Evolutionary conservation across 1,140 invertebrate species (phyloP), one percentile per base, ranked within the genome.

Genomic region (Agrilus planipennis): DNA sequence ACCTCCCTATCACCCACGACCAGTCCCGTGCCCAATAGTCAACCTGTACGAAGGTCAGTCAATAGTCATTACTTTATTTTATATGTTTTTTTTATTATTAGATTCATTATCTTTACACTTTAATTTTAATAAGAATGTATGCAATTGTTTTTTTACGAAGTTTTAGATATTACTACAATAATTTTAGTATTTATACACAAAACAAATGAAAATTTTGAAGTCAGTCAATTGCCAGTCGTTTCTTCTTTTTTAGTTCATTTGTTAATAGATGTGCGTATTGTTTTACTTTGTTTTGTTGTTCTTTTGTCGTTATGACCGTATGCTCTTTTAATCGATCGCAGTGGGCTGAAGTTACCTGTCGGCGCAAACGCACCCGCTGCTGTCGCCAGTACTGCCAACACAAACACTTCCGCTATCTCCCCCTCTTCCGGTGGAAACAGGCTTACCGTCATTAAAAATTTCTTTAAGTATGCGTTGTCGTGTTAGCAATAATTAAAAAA

Each of bases 371-470:
- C 50, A 12, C 46, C 42, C 21, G 43, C 36, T 16, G 39, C 46
- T 37, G 47, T 53, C 17, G 70, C 72, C 50, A 67, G 72, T 16
- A 41, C 46, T 37, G 47, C 53, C 17, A 70, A 72, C 50, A 67
- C 72, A 34, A 64, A 70, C 42, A 62, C 67, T 45, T 61, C 66
- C 9, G 69, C 73, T 18, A 72, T 70, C 39, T 70, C 74, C 39
- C 70, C 73, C 39, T 70, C 74, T 40, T 69, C 73, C 37, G 67
- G 71, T 47, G 70, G 69, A 50, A 81, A 75, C 60, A 84, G 83
- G 65, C 76, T 86, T 61, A 84, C 84, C 73, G 86, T 89, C 70
- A 87, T 91, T 76, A 91, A 89, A 73, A 89, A 87, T 75, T 89
- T 89, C 75, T 89, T 90, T 81, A 91, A 91, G 86, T 91, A 78